Conservation (phyloP, 2,888 invertebrate species). For the Muscina levida region DNA sequence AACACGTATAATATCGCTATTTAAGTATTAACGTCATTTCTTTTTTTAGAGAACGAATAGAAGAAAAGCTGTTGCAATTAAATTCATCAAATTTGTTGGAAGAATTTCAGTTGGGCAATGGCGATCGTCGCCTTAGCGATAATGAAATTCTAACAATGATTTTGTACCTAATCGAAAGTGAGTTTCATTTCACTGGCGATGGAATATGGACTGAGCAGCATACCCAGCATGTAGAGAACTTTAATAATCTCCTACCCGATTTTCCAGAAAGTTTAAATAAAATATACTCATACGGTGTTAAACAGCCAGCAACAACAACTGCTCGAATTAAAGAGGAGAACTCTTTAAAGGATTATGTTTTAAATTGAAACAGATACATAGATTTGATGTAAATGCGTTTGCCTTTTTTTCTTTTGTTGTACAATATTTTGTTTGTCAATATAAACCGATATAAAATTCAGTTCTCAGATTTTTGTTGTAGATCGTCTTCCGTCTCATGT, state of each 20-base stretch:
- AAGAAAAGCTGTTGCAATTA: conserved; percentile 74
- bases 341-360: conserved; percentile 34
- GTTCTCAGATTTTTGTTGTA: conserved; percentile 3
- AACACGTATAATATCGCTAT: background rate
- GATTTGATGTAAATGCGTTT: background rate
- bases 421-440: background rate
- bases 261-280: conserved; percentile 77
- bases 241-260: conserved; percentile 77
- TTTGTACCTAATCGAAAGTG: conserved; percentile 86
- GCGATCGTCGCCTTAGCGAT: conserved; percentile 78
- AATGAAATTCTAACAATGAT: conserved; percentile 84
- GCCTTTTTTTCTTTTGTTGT: too few species aligned
- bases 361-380: conserved; percentile 33
- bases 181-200: conserved; percentile 88
- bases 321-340: background rate
- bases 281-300: conserved; percentile 76
- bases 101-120: conserved; percentile 72
- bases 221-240: conserved; percentile 77
- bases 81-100: conserved; percentile 69
- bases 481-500: conserved; percentile 65
- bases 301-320: conserved; percentile 62
- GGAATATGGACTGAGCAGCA: conserved; percentile 84
- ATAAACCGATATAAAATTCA: background rate
- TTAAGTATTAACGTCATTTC: background rate
- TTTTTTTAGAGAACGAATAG: conserved; percentile 74